Conservation (phyloP, 2,888 invertebrate genomes). For the Orthosia gothica region DNA sequence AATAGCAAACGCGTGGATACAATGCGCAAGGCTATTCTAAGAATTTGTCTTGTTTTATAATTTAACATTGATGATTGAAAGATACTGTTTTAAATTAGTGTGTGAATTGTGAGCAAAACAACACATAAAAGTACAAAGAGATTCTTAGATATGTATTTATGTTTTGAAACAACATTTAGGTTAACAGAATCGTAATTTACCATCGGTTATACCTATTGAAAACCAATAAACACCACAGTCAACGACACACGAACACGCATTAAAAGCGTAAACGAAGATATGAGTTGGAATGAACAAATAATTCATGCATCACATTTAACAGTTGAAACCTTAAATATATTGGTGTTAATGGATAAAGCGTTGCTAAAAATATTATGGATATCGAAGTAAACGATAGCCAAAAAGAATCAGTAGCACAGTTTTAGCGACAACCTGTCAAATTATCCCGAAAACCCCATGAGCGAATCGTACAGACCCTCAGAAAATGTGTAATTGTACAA, state of each 20-base stretch:
- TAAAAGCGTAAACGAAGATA: constrained; percentile 62
- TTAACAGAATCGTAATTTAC: constrained; percentile 81
- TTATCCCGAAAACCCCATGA: constrained; percentile 20
- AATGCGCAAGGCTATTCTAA: constrained; percentile 88
- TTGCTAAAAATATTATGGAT: constrained; percentile 9
- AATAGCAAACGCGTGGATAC: constrained; percentile 90
- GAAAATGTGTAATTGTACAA: constrained; percentile 61
- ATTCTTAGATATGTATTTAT: constrained; percentile 79
- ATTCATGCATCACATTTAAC: constrained; percentile 57
- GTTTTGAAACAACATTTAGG: constrained; percentile 80
- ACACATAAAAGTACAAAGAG: constrained; percentile 81
- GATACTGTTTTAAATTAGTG: constrained; percentile 82
- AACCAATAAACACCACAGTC: constrained; percentile 74
- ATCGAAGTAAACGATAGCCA: not conserved
- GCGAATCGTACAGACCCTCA: constrained; percentile 47
- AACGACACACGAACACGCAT: constrained; percentile 64
- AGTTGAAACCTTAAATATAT: constrained; percentile 43
- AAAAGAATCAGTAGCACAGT: not conserved
- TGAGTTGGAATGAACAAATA: constrained; percentile 59
- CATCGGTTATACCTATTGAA: constrained; percentile 76
- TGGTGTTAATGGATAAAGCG: constrained; percentile 22
- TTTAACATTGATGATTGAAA: constrained; percentile 83
- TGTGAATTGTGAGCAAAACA: constrained; percentile 79
- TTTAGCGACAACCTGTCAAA: constrained; percentile 32
- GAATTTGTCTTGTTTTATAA: constrained; percentile 87